phyloP scores from a whole-genome alignment of 2,113 vertebrate species.

The Balaeniceps rex region DNA sequence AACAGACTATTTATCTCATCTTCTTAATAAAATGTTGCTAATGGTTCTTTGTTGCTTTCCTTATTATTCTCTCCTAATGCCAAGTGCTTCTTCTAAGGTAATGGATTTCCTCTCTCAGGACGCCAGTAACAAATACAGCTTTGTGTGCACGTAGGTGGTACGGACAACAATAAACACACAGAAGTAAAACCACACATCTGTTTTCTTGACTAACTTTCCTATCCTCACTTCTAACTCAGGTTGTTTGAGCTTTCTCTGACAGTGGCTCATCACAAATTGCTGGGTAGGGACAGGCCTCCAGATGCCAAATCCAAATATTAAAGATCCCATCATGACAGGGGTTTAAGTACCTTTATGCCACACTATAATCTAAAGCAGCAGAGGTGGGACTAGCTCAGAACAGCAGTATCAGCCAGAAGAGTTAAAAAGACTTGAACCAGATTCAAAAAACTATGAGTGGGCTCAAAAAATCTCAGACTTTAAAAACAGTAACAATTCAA shows the following conservation, averaged over 20 bases:
- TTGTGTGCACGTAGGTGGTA: neutral
- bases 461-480: neutral
- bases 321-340: neutral
- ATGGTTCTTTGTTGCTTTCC: neutral
- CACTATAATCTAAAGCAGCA: neutral
- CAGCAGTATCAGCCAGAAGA: neutral
- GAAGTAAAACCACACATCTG: neutral
- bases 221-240: neutral
- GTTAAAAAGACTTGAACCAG: neutral
- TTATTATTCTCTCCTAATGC: slow-evolving; percentile 24
- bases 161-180: neutral
- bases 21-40: slow-evolving; percentile 38
- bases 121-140: neutral
- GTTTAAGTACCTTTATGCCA: neutral
- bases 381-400: neutral
- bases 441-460: neutral
- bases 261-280: neutral
- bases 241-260: neutral
- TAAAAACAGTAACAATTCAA: neutral
- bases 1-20: slow-evolving; percentile 26
- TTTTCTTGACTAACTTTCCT: neutral
- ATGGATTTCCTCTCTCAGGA: slow-evolving; percentile 22
- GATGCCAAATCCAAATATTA: neutral
- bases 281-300: neutral
- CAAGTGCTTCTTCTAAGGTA: slow-evolving; percentile 41